Evolutionary conservation across 2,113 vertebrate genomes (phyloP).

Genomic region (Archilochus colubris): DNA sequence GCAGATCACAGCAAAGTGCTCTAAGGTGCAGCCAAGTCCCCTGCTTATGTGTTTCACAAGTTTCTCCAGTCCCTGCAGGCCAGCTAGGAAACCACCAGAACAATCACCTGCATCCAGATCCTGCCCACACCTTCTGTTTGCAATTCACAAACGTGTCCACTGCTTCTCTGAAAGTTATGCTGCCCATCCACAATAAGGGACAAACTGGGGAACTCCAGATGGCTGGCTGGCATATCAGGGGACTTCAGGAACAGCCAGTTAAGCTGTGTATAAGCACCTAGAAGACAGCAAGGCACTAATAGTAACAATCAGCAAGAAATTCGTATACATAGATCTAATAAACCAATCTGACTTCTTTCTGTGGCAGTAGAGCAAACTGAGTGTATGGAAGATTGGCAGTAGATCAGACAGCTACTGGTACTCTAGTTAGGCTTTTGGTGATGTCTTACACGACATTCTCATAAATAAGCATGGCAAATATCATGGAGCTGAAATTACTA

Average conservation of each 20-base stretch:
- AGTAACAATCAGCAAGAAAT: not conserved
- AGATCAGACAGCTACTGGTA: not conserved
- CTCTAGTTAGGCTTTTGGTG: not conserved
- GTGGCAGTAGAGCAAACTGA: not conserved
- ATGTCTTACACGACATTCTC: not conserved
- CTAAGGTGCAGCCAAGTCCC: not conserved
- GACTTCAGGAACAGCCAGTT: not conserved
- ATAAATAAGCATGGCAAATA: not conserved
- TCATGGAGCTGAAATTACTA: not conserved
- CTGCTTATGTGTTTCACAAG: not conserved
- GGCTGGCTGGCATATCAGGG: not conserved
- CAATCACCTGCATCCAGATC: not conserved
- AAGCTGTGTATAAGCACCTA: not conserved
- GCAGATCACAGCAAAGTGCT: not conserved
- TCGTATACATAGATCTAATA: not conserved
- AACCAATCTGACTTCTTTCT: not conserved
- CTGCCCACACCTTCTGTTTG: not conserved
- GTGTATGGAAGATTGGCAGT: not conserved
- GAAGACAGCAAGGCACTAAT: not conserved
- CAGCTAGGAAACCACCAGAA: not conserved
- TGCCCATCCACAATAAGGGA: fast-evolving
- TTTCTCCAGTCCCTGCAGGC: not conserved
- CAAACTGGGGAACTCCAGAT: not conserved
- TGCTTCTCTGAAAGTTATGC: not conserved
- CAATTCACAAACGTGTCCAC: not conserved